Percentiles rank a stretch among this genome's conserved stretches.
phyloP scores from a whole-genome alignment of 1,140 invertebrate species.

The Leucophenga varia region DNA sequence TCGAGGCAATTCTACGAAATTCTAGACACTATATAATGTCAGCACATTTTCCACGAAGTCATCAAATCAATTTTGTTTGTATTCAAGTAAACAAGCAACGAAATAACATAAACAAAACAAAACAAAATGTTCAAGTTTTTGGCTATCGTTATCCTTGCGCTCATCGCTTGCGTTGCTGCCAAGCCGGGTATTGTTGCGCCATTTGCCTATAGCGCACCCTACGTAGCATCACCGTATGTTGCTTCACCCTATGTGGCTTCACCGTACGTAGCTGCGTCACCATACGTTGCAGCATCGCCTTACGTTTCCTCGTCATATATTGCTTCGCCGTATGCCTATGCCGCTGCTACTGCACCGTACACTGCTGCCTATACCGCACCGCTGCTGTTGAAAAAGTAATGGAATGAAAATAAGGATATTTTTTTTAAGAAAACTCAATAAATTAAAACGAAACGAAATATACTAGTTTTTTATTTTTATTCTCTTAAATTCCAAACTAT shows the following conservation, averaged over 20 bases:
- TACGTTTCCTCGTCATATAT: slow-evolving; percentile 27
- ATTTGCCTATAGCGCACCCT: slow-evolving; percentile 35
- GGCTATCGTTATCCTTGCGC: slow-evolving; percentile 36
- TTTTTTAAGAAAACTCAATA: too few relatives aligned
- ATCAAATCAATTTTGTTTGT: slow-evolving; percentile 36
- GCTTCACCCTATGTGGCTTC: slow-evolving; percentile 22
- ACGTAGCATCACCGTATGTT: too few relatives aligned
- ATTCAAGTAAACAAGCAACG: slow-evolving; percentile 24
- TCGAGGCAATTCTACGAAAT: too few relatives aligned
- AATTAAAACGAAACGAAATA: too few relatives aligned
- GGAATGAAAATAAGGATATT: too few relatives aligned
- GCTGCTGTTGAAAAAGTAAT: slow-evolving; percentile 42
- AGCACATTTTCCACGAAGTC: too few relatives aligned
- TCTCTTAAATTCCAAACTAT: too few relatives aligned
- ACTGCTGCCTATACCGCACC: slow-evolving; percentile 35
- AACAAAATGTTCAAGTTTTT: slow-evolving; percentile 51
- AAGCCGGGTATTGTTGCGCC: slow-evolving; percentile 50
- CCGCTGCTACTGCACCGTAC: slow-evolving; percentile 39
- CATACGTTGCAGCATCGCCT: slow-evolving; percentile 31
- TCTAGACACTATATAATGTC: too few relatives aligned
- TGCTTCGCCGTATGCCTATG: too few relatives aligned
- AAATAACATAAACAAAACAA: slow-evolving; percentile 11
- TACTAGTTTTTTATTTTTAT: too few relatives aligned
- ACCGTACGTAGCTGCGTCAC: slow-evolving; percentile 28
- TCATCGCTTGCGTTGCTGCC: slow-evolving; percentile 37